Percentiles rank a stretch among this genome's conserved stretches.
phyloP scores from a whole-genome alignment of 2,888 invertebrate genomes.

The Gisinianus flammeolus region DNA sequence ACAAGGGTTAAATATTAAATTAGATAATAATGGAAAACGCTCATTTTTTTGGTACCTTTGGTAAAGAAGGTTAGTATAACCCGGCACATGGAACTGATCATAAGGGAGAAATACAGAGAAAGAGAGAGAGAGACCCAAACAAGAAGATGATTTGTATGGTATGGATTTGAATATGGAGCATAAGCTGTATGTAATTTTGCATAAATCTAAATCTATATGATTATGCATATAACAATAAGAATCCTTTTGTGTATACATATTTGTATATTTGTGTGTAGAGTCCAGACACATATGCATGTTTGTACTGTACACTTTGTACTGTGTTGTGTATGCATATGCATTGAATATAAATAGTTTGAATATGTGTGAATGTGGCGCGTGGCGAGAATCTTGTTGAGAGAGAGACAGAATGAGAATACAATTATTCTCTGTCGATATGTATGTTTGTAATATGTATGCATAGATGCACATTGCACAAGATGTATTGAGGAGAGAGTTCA shows the following conservation, averaged over 20 bases:
- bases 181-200: background rate
- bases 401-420: background rate
- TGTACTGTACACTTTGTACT: background rate
- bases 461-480: background rate
- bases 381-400: constrained; percentile 14
- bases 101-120: background rate
- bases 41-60: background rate
- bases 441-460: constrained; percentile 6
- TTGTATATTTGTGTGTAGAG: background rate
- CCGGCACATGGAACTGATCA: background rate
- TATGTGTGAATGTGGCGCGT: constrained; percentile 33
- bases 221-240: background rate
- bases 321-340: background rate
- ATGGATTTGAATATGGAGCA: background rate
- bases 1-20: constrained; percentile 36
- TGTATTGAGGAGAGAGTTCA: constrained; percentile 7
- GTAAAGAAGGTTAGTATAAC: background rate
- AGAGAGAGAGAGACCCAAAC: constrained; percentile 1
- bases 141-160: constrained; percentile 35
- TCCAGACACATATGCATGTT: background rate
- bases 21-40: constrained; percentile 24
- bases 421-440: background rate
- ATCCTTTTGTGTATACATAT: background rate
- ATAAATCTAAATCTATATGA: background rate
- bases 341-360: background rate